Evolutionary conservation across 1,140 invertebrate species (phyloP).

Genomic region (Cecropterus lyciades): DNA sequence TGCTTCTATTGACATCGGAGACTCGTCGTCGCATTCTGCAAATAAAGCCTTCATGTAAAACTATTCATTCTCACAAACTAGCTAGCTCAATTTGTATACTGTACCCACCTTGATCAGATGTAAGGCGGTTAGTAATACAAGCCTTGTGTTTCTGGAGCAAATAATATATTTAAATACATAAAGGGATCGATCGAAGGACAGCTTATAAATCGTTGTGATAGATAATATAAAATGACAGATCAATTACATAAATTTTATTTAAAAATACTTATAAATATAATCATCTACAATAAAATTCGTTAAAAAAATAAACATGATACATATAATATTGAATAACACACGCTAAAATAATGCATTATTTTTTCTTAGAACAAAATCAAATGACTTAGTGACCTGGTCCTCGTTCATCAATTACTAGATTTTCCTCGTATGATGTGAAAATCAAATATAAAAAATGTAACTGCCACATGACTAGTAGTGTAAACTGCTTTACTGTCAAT

Average conservation of each 20-base stretch:
- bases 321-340: slow-evolving; percentile 37
- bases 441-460: background rate
- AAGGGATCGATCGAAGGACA: background rate
- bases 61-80: background rate
- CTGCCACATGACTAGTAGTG: slow-evolving; percentile 4
- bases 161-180: background rate
- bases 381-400: slow-evolving; percentile 12
- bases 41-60: slow-evolving; percentile 51
- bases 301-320: slow-evolving; percentile 70
- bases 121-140: slow-evolving; percentile 40
- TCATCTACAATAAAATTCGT: slow-evolving; percentile 58
- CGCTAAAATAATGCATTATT: slow-evolving; percentile 33
- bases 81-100: slow-evolving; percentile 32
- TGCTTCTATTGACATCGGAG: slow-evolving; percentile 61
- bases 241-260: slow-evolving; percentile 54
- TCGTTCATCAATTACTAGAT: slow-evolving; percentile 9
- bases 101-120: slow-evolving; percentile 60
- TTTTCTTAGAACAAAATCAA: slow-evolving; percentile 20
- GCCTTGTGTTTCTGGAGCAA: slow-evolving; percentile 10
- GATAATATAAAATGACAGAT: slow-evolving; percentile 39
- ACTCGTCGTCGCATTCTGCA: slow-evolving; percentile 82
- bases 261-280: slow-evolving; percentile 52
- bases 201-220: background rate
- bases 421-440: background rate
- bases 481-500: background rate